These are phyloP conservation scores for Neoascia interrupta DNA, from an alignment of 2,888 invertebrate genomes.

Conservation along the genomic window DNA sequence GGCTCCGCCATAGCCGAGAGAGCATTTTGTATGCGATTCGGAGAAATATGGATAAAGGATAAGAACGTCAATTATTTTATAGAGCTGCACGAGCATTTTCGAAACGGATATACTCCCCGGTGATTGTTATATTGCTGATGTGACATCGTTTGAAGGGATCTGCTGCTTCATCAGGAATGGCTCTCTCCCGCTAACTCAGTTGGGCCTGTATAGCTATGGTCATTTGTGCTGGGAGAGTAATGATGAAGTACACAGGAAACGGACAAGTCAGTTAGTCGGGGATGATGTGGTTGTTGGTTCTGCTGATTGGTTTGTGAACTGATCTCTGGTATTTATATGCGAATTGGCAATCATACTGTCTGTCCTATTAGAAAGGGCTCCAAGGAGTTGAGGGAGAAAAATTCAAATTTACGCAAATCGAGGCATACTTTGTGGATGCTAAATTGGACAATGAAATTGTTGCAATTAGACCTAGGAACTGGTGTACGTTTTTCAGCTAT, in stretches of 20 bases:
- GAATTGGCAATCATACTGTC: constrained; percentile 4
- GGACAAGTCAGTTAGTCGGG: constrained; percentile 44
- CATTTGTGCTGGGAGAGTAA: constrained; percentile 64
- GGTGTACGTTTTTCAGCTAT: too few species aligned
- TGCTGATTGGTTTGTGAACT: constrained; percentile 49
- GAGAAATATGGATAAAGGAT: constrained; percentile 72
- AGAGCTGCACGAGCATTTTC: constrained; percentile 56
- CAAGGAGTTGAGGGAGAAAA: constrained; percentile 13
- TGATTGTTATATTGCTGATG: constrained; percentile 68
- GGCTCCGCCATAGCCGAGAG: constrained; percentile 49
- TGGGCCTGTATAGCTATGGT: constrained; percentile 18
- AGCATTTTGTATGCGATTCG: constrained; percentile 42
- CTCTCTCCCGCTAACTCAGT: too few species aligned
- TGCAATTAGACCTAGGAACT: too few species aligned
- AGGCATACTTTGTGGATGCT: constrained; percentile 54
- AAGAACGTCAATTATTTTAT: constrained; percentile 73
- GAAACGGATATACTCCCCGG: constrained; percentile 44
- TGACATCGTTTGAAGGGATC: constrained; percentile 53
- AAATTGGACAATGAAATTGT: constrained; percentile 68
- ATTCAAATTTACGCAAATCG: constrained; percentile 68
- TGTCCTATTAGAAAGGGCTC: constrained; percentile 5
- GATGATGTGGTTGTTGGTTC: constrained; percentile 24
- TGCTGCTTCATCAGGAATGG: too few species aligned
- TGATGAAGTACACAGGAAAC: constrained; percentile 67
- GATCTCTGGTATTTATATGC: neutral